These are phyloP conservation scores for Sipha flava DNA, from an alignment of 1,140 invertebrate species.

Conservation along the genomic window DNA sequence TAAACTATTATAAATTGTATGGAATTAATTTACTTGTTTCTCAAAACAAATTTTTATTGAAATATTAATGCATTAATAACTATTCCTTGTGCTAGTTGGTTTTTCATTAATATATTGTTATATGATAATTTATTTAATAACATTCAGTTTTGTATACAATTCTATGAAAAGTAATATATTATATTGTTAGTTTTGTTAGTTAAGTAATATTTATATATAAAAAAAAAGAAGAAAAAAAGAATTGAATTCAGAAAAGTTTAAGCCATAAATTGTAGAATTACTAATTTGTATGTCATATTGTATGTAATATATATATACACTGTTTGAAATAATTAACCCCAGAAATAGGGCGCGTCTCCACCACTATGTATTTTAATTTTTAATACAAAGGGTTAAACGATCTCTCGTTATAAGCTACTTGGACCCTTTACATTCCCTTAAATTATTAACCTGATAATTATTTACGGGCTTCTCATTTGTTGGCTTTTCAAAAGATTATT, in stretches of 20 bases:
- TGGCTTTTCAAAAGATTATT: constrained; percentile 31
- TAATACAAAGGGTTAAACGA: constrained; percentile 30
- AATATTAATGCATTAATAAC: no score
- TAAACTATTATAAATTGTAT: no score
- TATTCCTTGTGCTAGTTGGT: no score
- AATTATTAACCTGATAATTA: constrained; percentile 32
- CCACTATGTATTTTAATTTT: constrained; percentile 10
- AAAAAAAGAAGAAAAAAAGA: no score
- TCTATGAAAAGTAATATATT: no score
- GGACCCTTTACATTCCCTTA: constrained; percentile 20
- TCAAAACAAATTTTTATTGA: no score
- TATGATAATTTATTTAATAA: no score
- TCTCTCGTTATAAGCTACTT: constrained; percentile 20
- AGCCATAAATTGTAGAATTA: background rate
- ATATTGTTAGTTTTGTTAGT: no score
- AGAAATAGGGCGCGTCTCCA: background rate
- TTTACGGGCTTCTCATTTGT: constrained; percentile 10
- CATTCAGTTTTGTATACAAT: no score
- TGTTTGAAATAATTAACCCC: constrained; percentile 8
- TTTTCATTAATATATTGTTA: no score
- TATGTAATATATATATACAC: background rate
- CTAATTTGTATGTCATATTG: background rate
- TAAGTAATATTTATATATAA: no score
- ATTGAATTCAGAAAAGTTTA: background rate
- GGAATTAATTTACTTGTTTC: no score